Conservation (phyloP, 1,140 invertebrate genomes). For the Bombus vancouverensis region DNA sequence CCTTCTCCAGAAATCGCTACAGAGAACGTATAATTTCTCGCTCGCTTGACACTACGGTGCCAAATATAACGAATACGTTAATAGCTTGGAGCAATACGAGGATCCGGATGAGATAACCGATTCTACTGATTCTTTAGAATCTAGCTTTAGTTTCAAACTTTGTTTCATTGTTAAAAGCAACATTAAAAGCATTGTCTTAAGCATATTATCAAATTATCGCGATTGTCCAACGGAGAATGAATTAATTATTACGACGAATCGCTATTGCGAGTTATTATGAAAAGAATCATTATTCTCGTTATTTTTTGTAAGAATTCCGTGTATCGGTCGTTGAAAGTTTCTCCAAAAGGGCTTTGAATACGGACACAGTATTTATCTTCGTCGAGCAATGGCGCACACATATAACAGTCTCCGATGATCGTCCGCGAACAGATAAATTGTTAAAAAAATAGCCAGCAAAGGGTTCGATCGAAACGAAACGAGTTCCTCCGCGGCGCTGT, state of each 20-base stretch:
- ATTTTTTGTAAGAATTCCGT: background rate
- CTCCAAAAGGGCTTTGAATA: slow-evolving; percentile 26
- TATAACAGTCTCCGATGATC: slow-evolving; percentile 43
- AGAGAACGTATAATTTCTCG: background rate
- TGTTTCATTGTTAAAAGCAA: background rate
- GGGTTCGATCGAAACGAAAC: slow-evolving; percentile 16
- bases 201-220: background rate
- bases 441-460: slow-evolving; percentile 63
- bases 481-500: slow-evolving; percentile 56
- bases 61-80: background rate
- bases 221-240: background rate
- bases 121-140: background rate
- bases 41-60: background rate
- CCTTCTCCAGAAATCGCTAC: background rate
- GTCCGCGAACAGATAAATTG: slow-evolving; percentile 53
- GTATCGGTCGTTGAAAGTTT: background rate
- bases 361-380: slow-evolving; percentile 37
- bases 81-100: background rate
- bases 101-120: background rate
- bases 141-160: no score
- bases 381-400: slow-evolving; percentile 19
- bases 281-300: no score
- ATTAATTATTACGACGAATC: background rate
- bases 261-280: background rate
- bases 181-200: accelerated